Conservation (phyloP, 2,797 vertebrate genomes). For the Cuniculus paca region DNA sequence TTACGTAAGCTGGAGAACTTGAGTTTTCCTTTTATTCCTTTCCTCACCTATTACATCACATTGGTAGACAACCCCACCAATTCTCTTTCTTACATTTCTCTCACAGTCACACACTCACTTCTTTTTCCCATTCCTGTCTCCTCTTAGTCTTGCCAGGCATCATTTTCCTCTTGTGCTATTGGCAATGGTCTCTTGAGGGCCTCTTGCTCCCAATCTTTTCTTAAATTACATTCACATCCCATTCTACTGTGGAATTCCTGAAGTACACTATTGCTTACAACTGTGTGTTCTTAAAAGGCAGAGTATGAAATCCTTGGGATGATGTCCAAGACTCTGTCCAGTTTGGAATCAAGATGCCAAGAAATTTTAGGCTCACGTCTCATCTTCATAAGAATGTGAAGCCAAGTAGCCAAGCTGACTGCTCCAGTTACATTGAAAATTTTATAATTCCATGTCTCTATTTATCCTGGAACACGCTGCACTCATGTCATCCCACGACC, state of each 20-base stretch:
- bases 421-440: background rate
- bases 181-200: background rate
- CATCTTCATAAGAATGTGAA: background rate
- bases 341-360: background rate
- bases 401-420: background rate
- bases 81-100: background rate
- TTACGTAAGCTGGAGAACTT: background rate
- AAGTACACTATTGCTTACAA: background rate
- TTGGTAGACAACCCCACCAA: background rate
- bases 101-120: background rate
- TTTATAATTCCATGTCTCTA: background rate
- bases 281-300: background rate
- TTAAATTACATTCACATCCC: background rate
- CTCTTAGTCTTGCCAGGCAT: background rate
- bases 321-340: slow-evolving; percentile 20
- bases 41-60: background rate
- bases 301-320: background rate
- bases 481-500: background rate
- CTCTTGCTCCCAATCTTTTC: background rate
- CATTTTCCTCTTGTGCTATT: background rate
- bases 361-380: background rate
- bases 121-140: too few species aligned
- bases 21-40: slow-evolving; percentile 10
- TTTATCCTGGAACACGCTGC: background rate
- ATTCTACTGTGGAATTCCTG: background rate